Evolutionary conservation across 2,113 vertebrate species (phyloP).

Genomic region (Tragelaphus imberbis): DNA sequence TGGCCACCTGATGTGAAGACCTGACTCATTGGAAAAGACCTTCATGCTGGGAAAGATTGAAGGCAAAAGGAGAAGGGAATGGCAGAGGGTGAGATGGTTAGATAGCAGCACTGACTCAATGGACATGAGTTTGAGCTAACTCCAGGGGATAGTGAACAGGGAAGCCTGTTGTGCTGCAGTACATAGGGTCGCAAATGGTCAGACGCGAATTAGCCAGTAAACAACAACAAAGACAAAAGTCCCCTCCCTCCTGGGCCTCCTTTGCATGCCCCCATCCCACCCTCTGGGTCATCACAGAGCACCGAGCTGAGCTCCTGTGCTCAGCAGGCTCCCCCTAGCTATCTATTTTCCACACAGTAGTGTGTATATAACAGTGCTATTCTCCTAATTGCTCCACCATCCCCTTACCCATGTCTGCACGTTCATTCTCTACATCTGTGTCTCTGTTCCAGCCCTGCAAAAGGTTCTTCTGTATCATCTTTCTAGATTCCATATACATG

Average conservation of each 20-base stretch:
- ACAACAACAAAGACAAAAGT: neutral
- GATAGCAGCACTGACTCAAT: neutral
- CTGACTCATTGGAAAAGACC: neutral
- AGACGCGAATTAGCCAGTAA: neutral
- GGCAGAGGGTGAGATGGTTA: neutral
- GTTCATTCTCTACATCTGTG: accelerated
- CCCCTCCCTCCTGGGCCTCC: neutral
- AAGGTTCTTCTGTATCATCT: neutral
- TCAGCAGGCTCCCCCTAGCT: neutral
- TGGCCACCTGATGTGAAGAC: neutral
- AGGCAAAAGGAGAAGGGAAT: neutral
- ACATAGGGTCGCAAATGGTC: neutral
- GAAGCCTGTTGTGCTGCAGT: neutral
- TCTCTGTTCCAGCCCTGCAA: neutral
- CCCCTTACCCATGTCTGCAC: neutral
- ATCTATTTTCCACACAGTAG: accelerated
- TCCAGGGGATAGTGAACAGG: neutral
- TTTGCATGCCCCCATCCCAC: accelerated
- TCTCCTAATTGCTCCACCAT: neutral
- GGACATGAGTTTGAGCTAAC: neutral
- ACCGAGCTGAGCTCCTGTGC: neutral
- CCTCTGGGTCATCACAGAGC: neutral
- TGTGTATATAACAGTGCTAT: accelerated
- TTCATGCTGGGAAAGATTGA: neutral
- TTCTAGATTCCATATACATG: neutral